phyloP scores from a whole-genome alignment of 1,140 invertebrate genomes.

The Magallana gigas region DNA sequence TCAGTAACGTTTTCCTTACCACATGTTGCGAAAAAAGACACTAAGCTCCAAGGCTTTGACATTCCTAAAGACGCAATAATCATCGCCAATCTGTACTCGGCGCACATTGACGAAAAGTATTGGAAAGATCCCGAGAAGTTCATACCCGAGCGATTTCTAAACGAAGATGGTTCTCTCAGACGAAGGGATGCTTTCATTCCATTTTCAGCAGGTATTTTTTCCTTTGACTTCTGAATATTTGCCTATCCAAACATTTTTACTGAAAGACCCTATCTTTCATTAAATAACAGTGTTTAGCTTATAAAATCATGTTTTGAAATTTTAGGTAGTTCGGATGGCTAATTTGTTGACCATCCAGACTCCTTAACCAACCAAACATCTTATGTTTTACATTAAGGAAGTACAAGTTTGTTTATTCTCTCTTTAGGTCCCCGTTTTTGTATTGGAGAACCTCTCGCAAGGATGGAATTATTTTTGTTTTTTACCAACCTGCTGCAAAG shows the following conservation, averaged over 20 bases:
- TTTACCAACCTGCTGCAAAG: conserved; percentile 72
- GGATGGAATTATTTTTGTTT: conserved; percentile 76
- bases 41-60: conserved; percentile 69
- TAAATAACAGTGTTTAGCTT: too few species aligned
- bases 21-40: conserved; percentile 71
- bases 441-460: conserved; percentile 73
- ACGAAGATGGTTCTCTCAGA: conserved; percentile 68
- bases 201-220: conserved; percentile 61
- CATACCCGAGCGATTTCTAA: conserved; percentile 84
- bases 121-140: conserved; percentile 87
- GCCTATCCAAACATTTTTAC: too few species aligned
- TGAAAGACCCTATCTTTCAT: too few species aligned
- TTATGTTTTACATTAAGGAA: too few species aligned
- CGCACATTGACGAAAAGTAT: conserved; percentile 74
- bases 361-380: too few species aligned
- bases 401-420: background rate
- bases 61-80: conserved; percentile 77
- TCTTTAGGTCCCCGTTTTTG: conserved; percentile 84
- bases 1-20: conserved; percentile 76
- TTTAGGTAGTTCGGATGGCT: too few species aligned
- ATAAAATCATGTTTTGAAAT: too few species aligned
- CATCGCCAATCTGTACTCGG: conserved; percentile 75
- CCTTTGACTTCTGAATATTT: background rate
- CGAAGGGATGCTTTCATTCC: conserved; percentile 68
- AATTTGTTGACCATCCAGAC: too few species aligned